Base-by-base conservation (phyloP, 1,140 invertebrate species). In the Heliconius melpomene region DNA sequence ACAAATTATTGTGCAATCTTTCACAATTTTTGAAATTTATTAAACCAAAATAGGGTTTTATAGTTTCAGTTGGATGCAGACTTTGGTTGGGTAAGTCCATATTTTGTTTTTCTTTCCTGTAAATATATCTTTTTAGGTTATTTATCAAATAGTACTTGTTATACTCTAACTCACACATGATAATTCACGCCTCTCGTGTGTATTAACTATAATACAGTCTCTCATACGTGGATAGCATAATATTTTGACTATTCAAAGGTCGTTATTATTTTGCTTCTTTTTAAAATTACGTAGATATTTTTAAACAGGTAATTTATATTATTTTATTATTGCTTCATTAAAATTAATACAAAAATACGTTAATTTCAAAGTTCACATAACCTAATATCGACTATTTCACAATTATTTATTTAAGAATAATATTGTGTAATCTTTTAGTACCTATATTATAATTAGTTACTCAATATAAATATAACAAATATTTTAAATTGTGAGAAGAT, bases 1-100 rank as follows among this genome's bases (percentile, higher is more conserved):
- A 66, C 16, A 71, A 79, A 74, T 57, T 26, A 71, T 79, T 79
- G 74, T 29, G 73, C 73, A 79, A 79, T 52, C 2, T 79, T 75
- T 36, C 38, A 50, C 73, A 79, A 54, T 71, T 75, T 38, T 54
- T 11, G 16, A 75, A 54, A 71, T 77, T 29, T 36, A n/a, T 36
- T 38, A 20, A 20, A 57, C 1, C 18, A 20, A 36, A 72, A 72
- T 40, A 72, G 26, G n/a, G n/a, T 75, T 20, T 7, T 38, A 6
- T 2, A 32, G 5, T 74, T 52, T 32, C 73, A 74, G 7, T 52
- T 23, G 50, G 16, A 74, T 74, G 11, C 60, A 66, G 60, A 66
- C 52, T 36, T 60, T 38, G 52, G 16, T n/a, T 7, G 52, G 74
- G 74, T 75, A 75, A 60, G 74, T 60, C 9, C 0, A 20, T 20